Evolutionary conservation across 2,113 vertebrate genomes (phyloP).

Genomic region (Numenius arquata): DNA sequence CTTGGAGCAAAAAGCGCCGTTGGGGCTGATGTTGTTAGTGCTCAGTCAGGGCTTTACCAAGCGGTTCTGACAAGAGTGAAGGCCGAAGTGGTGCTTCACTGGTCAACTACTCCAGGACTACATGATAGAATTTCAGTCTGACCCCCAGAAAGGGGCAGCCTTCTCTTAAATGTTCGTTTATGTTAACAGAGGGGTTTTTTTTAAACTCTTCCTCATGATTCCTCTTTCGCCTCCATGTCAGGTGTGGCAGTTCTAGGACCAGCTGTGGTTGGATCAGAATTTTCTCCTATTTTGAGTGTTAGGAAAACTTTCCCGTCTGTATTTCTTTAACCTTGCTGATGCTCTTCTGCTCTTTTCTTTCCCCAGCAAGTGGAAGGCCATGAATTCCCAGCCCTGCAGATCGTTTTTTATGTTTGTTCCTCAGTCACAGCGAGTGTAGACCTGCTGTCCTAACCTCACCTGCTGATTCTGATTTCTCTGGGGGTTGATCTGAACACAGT

Average conservation of each 20-base stretch:
- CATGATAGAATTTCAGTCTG: neutral
- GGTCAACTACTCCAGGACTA: neutral
- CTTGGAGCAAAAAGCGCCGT: neutral
- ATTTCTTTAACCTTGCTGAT: neutral
- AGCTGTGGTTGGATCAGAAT: neutral
- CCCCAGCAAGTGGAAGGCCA: neutral
- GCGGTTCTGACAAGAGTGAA: neutral
- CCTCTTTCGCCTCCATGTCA: neutral
- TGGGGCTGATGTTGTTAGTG: neutral
- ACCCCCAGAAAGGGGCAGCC: neutral
- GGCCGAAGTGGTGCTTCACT: neutral
- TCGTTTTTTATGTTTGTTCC: neutral
- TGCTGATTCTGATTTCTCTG: neutral
- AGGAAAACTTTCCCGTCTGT: neutral
- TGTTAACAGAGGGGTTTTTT: neutral
- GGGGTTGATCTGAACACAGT: neutral
- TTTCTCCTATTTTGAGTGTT: neutral
- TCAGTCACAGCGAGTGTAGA: neutral
- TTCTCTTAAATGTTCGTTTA: neutral
- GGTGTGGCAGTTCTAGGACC: neutral
- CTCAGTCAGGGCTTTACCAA: neutral
- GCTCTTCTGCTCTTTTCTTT: neutral
- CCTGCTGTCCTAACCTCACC: neutral
- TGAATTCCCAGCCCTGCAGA: neutral
- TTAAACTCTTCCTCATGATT: neutral